Percentiles rank a stretch among this genome's conserved stretches.
These are phyloP conservation scores for Xestobium rufovillosum DNA, from an alignment of 2,888 invertebrate species.

Conservation along the genomic window DNA sequence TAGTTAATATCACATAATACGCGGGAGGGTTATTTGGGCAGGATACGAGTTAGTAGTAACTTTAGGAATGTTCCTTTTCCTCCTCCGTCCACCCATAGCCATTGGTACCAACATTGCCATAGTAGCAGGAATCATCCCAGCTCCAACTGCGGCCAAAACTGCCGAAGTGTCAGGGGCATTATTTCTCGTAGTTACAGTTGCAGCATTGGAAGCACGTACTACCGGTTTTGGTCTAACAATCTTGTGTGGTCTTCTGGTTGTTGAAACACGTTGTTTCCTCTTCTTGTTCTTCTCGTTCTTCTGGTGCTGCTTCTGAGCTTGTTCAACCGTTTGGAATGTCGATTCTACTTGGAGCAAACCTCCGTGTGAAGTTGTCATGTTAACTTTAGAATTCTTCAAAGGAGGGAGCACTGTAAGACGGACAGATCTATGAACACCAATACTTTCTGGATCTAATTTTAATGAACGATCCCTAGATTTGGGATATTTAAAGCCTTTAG, in stretches of 20 bases:
- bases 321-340: constrained; percentile 63
- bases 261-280: constrained; percentile 21
- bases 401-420: constrained; percentile 66
- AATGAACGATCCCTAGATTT: constrained; percentile 39
- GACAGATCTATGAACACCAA: constrained; percentile 35
- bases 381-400: constrained; percentile 51
- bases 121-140: constrained; percentile 72
- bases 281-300: constrained; percentile 31
- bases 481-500: constrained; percentile 62
- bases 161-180: constrained; percentile 50
- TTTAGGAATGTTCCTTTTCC: constrained; percentile 18
- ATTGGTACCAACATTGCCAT: constrained; percentile 76
- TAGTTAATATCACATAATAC: not conserved
- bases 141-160: constrained; percentile 64
- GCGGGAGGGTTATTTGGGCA: not conserved
- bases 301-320: constrained; percentile 46
- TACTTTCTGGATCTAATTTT: constrained; percentile 28
- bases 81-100: constrained; percentile 55
- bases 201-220: not conserved
- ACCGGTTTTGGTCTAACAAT: not conserved
- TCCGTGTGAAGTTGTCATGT: constrained; percentile 64
- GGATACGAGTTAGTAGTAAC: constrained; percentile 3
- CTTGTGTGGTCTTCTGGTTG: constrained; percentile 20
- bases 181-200: constrained; percentile 1
- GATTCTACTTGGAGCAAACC: constrained; percentile 68